These are phyloP conservation scores for Parasteatoda tepidariorum DNA, from an alignment of 1,140 invertebrate species.

Conservation along the genomic window DNA sequence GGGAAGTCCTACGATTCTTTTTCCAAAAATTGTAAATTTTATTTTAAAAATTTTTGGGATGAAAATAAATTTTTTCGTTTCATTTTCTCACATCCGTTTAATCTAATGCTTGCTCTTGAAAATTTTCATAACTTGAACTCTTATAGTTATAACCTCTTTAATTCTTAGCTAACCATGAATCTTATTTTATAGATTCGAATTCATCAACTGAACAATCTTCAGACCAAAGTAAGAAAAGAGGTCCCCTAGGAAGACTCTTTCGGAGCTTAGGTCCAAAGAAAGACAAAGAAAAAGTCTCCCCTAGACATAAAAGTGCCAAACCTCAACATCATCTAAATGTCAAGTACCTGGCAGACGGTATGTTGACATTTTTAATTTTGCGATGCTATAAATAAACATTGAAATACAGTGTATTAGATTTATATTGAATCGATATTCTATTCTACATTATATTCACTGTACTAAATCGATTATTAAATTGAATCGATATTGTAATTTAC, in stretches of 20 bases:
- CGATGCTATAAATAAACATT: too few relatives aligned
- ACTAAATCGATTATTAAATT: too few relatives aligned
- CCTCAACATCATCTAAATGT: constrained; percentile 52
- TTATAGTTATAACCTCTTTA: too few relatives aligned
- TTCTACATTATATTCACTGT: too few relatives aligned
- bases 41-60: too few relatives aligned
- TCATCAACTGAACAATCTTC: neutral
- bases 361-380: neutral
- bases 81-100: too few relatives aligned
- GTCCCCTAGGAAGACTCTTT: constrained; percentile 54
- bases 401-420: too few relatives aligned
- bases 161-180: too few relatives aligned
- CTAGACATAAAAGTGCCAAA: constrained; percentile 51
- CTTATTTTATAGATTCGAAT: constrained; percentile 34
- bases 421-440: too few relatives aligned
- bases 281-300: constrained; percentile 91
- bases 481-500: too few relatives aligned
- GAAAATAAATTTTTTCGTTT: too few relatives aligned
- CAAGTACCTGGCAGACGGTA: constrained; percentile 55
- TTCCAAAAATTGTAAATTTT: neutral
- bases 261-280: constrained; percentile 55
- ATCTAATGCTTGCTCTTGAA: neutral
- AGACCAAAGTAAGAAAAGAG: constrained; percentile 60
- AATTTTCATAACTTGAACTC: neutral
- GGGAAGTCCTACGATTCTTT: too few relatives aligned